Base-by-base conservation (phyloP, 1,140 invertebrate species). In the Drosophila serrata region DNA sequence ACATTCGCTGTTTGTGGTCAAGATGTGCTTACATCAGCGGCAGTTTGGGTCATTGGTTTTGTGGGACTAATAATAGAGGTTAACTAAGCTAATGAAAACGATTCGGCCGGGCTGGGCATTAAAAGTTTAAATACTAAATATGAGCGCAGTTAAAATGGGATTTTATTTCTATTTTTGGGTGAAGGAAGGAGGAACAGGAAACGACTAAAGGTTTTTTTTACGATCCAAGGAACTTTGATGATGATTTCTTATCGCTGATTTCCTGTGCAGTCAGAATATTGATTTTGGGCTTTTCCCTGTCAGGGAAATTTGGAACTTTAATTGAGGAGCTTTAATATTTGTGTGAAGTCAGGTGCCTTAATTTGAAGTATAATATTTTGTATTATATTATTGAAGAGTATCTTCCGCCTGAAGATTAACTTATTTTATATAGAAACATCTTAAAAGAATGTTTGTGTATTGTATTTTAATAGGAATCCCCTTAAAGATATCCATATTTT, bases 51-150 rank as follows among this genome's bases (percentile, higher is more conserved):
- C 64, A 72, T 72, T 76, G 53, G 13, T 43, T 76, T 64, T 51
- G 72, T 15, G 58, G 24, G 13, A 48, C 82, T 87, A 87, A 86
- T 86, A 70, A 87, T 87, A 79, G 75, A 75, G 61, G 70, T 82
- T 86, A 82, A 75, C 82, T 79, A 82, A 86, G 82, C 82, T 79
- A 87, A 86, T 86, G 64, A 82, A 87, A 85, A 67, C 61, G 55
- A 48, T 31, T 56, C 33, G 40, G 33, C 22, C 62, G 40, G 43
- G 45, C 15, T 24, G 24, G 24, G 51, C 51, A 53, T 64, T 9
- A 39, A 73, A 61, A 73, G 55, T 53, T 61, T 58, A 61, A 74
- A 73, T 39, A 53, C 56, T 39, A 61, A 74, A 61, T 74, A 74
- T 74, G 57, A 74, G 31, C 19, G 70, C 68, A 73, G 68, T 51